Evolutionary conservation across 2,113 vertebrate species (phyloP).

Genomic region (Sceloporus tristichus): DNA sequence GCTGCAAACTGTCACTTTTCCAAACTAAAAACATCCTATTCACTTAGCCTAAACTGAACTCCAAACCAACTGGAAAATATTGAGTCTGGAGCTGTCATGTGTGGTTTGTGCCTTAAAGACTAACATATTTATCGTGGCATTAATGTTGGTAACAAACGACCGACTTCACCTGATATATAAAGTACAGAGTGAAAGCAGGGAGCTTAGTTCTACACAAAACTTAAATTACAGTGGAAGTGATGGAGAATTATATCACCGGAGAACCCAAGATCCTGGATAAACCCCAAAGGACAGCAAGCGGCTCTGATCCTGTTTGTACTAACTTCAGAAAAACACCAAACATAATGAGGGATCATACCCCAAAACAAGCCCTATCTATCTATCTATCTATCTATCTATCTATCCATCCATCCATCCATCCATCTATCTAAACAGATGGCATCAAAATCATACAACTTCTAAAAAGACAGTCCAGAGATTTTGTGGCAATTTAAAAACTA

Average conservation of each 20-base stretch:
- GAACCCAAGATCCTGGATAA: neutral
- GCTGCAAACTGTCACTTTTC: neutral
- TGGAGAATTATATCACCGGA: neutral
- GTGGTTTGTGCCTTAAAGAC: neutral
- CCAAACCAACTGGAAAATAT: neutral
- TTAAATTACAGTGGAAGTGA: neutral
- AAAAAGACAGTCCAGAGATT: neutral
- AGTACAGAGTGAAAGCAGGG: neutral
- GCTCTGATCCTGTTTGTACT: too few relatives aligned
- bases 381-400: neutral
- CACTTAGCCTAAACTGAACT: neutral
- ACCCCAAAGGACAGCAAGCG: too few relatives aligned
- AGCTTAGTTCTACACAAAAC: neutral
- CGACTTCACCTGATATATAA: neutral
- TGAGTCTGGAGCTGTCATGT: neutral
- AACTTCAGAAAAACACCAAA: too few relatives aligned
- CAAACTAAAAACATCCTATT: neutral
- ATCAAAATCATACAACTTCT: neutral
- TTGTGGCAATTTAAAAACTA: neutral
- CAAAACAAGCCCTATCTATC: neutral
- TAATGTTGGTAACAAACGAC: neutral
- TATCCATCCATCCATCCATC: neutral
- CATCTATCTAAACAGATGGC: neutral
- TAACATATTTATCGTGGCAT: neutral
- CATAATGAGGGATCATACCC: neutral